Base-by-base conservation (phyloP, 2,113 vertebrate species). In the Ptilonorhynchus violaceus region DNA sequence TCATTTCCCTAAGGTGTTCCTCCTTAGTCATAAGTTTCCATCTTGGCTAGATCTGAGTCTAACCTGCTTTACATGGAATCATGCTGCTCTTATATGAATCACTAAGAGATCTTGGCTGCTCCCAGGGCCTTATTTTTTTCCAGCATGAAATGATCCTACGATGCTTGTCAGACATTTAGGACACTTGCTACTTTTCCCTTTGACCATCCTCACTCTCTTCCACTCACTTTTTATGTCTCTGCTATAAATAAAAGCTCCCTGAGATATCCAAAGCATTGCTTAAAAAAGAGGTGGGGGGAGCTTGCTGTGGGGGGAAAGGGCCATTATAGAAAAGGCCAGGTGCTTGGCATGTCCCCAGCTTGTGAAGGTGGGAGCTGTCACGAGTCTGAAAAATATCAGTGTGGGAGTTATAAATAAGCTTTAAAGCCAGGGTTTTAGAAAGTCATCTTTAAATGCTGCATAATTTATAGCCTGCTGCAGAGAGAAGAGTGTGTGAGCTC, bases 401-500 rank as follows among this genome's bases (percentile, higher is more conserved):
- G 94, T n/a, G 94, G 95, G 97, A 96, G 98, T 97, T 98, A 98
- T 98, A 98, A 98, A 98, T 98, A 98, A 95, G 96, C 85, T 97
- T 79, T 92, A 89, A 96, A 98, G 97, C 97, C 97, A 97, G 81
- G 92, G 91, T 92, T 98, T 98, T 96, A 97, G 96, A 98, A 97
- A 98, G 96, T 93, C 96, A 85, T 95, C 96, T 96, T 97, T 98
- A 98, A 98, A 98, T 96, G 92, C 97, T 96, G 67, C 87, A 88
- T 98, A 98, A 98, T 98, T 98, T 98, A 98, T 93, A 97, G 94
- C 82, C 28, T 95, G 17, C 90, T 93, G 96, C 80, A 85, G 82
- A 95, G 80, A 96, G 91, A 93, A 93, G 79, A 95, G 97, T 92
- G 85, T 95, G 67, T 97, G 97, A 96, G 96, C 96, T 97, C 92